phyloP scores from a whole-genome alignment of 2,113 vertebrate species.

The Sander lucioperca region DNA sequence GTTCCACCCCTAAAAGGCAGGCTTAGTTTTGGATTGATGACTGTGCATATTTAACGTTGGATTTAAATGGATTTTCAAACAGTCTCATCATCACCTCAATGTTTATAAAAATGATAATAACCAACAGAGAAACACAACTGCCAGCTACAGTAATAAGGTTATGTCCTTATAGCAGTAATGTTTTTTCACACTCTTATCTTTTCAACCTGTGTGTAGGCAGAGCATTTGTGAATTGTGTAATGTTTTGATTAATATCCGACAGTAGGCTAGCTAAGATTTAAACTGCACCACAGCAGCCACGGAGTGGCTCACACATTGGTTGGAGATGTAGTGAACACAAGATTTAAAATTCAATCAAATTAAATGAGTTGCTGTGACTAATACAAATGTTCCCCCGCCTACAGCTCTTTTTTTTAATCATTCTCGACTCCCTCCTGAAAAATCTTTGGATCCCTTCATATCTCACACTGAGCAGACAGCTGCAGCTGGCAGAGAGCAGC shows the following conservation, averaged over 20 bases:
- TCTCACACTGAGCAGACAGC: constrained; percentile 53
- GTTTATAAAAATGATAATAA: background rate
- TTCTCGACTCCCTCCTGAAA: constrained; percentile 2
- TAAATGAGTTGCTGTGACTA: background rate
- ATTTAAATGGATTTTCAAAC: constrained; percentile 2
- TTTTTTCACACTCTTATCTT: background rate
- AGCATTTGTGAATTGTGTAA: background rate
- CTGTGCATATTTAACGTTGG: background rate
- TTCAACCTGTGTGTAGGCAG: background rate
- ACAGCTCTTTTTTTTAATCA: constrained; percentile 17
- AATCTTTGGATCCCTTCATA: constrained; percentile 25
- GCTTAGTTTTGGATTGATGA: background rate
- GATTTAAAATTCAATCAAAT: background rate
- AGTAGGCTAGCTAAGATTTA: background rate
- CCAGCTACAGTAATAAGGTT: background rate
- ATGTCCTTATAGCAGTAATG: background rate
- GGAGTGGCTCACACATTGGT: constrained; percentile 8
- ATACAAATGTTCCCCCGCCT: background rate
- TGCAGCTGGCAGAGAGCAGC: constrained; percentile 60
- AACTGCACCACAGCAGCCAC: background rate
- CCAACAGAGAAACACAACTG: background rate
- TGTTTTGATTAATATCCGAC: background rate
- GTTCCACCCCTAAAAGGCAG: too few species aligned
- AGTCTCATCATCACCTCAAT: background rate
- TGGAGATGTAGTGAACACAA: background rate